phyloP scores from a whole-genome alignment of 2,797 vertebrate species.

The Coregonus suidteri region DNA sequence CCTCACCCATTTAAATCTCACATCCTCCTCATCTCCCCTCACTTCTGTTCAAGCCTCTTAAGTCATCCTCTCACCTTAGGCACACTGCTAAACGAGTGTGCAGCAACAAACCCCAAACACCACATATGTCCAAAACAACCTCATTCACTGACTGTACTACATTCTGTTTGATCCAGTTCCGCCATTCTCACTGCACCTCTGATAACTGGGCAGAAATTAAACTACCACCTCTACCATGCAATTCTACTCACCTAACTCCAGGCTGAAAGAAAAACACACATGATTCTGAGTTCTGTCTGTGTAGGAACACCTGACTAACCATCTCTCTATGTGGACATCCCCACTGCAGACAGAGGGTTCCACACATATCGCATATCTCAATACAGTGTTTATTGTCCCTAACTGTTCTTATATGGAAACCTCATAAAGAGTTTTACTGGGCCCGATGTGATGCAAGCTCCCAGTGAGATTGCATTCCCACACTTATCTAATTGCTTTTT shows the following conservation, averaged over 20 bases:
- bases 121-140: background rate
- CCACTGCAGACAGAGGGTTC: constrained; percentile 14
- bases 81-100: constrained; percentile 25
- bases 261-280: background rate
- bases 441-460: constrained; percentile 43
- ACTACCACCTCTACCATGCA: background rate
- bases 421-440: constrained; percentile 58
- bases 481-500: constrained; percentile 75
- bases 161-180: background rate
- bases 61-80: constrained; percentile 44
- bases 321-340: constrained; percentile 1
- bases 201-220: background rate
- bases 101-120: background rate
- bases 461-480: constrained; percentile 63
- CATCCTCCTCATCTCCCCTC: constrained; percentile 58
- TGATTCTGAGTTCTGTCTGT: too few relatives aligned
- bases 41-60: constrained; percentile 40
- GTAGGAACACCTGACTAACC: too few relatives aligned
- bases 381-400: constrained; percentile 53
- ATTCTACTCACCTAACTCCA: background rate
- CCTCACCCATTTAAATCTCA: constrained; percentile 59
- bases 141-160: background rate
- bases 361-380: constrained; percentile 18
- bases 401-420: constrained; percentile 50
- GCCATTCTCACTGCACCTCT: background rate